A percentile compares a stretch with the other conserved stretches of the same genome.
Evolutionary conservation across 2,888 invertebrate species (phyloP).

Genomic region (Adelphocoris suturalis): DNA sequence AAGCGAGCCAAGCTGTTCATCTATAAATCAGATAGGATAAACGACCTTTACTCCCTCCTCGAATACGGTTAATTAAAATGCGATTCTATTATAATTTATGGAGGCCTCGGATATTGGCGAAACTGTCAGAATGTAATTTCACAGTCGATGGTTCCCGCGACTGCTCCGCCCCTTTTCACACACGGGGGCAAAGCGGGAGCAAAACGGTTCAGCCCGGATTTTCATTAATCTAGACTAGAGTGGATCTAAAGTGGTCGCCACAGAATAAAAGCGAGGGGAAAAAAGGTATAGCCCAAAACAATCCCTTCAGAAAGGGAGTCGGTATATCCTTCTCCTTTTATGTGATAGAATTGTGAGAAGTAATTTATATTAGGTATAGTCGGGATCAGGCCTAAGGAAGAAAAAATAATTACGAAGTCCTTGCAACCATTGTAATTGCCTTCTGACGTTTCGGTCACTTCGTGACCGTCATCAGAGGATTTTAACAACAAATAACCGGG

Average conservation of each 20-base stretch:
- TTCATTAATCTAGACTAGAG: slow-evolving; percentile 60
- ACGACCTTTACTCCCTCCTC: slow-evolving; percentile 53
- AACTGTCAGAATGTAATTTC: slow-evolving; percentile 64
- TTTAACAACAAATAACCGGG: no score
- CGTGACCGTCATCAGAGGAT: no score
- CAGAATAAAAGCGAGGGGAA: neutral
- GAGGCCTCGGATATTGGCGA: slow-evolving; percentile 55
- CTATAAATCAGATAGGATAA: slow-evolving; percentile 60
- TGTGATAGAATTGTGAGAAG: no score
- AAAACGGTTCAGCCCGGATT: slow-evolving; percentile 30
- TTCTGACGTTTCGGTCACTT: no score
- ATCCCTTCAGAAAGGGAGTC: neutral
- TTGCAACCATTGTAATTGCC: no score
- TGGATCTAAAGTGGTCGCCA: neutral
- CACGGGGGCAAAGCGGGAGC: neutral
- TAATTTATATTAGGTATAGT: no score
- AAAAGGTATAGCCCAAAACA: neutral
- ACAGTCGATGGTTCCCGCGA: slow-evolving; percentile 58
- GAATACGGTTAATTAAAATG: slow-evolving; percentile 66
- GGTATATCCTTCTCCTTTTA: neutral
- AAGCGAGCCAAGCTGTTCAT: slow-evolving; percentile 24
- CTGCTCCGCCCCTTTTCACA: neutral
- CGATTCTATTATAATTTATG: slow-evolving; percentile 64
- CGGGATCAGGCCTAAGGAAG: no score
- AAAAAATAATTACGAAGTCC: no score